Conservation (phyloP, 37 sponge, comb jelly and placozoan genomes). For the Beroe forskalii region DNA sequence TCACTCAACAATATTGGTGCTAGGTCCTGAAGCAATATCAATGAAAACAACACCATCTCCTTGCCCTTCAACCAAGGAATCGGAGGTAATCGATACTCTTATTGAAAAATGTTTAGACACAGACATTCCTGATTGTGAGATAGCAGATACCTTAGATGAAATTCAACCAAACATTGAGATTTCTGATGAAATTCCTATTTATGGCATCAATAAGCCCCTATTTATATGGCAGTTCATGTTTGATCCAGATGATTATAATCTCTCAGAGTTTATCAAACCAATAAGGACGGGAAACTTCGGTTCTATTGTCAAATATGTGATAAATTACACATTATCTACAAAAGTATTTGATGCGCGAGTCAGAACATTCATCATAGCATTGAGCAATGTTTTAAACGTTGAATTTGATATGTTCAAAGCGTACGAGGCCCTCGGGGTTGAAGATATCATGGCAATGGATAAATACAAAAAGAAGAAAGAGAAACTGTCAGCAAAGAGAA, state of each 20-base stretch:
- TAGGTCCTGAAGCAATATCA: background rate
- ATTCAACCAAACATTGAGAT: background rate
- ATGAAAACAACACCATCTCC: background rate
- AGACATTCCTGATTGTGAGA: background rate
- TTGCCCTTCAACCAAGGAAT: background rate
- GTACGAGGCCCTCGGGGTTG: background rate
- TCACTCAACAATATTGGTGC: background rate
- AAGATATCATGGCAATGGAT: background rate
- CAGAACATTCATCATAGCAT: background rate
- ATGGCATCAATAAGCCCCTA: background rate
- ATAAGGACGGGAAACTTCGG: background rate
- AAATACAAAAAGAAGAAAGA: slow-evolving; percentile 33
- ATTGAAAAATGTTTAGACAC: background rate
- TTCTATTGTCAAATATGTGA: background rate
- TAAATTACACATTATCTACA: background rate
- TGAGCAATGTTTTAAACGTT: background rate
- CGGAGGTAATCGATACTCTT: background rate
- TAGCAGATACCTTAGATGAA: background rate
- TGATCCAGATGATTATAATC: slow-evolving; percentile 11
- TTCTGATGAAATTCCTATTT: background rate
- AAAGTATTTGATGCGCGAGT: slow-evolving; percentile 1
- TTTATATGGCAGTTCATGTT: slow-evolving; percentile 46
- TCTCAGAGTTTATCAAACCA: background rate
- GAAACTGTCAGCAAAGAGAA: slow-evolving; percentile 1
- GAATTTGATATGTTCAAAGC: background rate